Evolutionary conservation across 2,888 invertebrate genomes (phyloP).

Genomic region (Aphodius sticticus): DNA sequence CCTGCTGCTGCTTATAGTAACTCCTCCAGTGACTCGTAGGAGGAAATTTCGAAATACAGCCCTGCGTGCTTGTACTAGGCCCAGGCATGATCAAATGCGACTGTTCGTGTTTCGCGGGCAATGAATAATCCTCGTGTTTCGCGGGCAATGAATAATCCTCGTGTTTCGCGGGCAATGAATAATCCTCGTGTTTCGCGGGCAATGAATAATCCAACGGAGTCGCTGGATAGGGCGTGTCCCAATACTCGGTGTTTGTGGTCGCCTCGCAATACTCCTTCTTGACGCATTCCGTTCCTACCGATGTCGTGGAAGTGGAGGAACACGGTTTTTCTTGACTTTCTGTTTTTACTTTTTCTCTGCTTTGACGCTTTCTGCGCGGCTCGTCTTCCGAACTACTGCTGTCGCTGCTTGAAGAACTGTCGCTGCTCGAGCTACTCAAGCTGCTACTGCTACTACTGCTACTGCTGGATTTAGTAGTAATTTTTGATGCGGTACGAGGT

Average conservation of each 20-base stretch:
- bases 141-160: not conserved
- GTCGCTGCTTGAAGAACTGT: not conserved
- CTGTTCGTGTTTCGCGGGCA: not conserved
- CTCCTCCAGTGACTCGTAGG: not conserved
- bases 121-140: not conserved
- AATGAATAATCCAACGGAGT: not conserved
- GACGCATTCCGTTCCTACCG: slow-evolving; percentile 26
- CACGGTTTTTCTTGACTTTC: slow-evolving; percentile 21
- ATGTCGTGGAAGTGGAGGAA: not conserved
- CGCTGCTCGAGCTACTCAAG: slow-evolving; percentile 13
- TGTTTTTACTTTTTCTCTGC: slow-evolving; percentile 29
- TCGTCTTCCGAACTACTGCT: slow-evolving; percentile 31
- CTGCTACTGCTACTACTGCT: slow-evolving; percentile 16
- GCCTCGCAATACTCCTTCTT: slow-evolving; percentile 24
- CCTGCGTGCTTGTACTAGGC: not conserved
- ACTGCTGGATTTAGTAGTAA: slow-evolving; percentile 25
- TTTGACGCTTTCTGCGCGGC: not conserved
- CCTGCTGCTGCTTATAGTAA: not conserved
- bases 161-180: not conserved
- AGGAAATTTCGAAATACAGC: not conserved
- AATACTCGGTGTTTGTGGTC: slow-evolving; percentile 16
- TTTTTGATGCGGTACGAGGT: not conserved
- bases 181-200: not conserved
- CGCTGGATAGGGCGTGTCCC: not conserved
- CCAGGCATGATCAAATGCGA: not conserved